Conservation (phyloP, 1,140 invertebrate genomes). For the Dreissena rostriformis region DNA sequence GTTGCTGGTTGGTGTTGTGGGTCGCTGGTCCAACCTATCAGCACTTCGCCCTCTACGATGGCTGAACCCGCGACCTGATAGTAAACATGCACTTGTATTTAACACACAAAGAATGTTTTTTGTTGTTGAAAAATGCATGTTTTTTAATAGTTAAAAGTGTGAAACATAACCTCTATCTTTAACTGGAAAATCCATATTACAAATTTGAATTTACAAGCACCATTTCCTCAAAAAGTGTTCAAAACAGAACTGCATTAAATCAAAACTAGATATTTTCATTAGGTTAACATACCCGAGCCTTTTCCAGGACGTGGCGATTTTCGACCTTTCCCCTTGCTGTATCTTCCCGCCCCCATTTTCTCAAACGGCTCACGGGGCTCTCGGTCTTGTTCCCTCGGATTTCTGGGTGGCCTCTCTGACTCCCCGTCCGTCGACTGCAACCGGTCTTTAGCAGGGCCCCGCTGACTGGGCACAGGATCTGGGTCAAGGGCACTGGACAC, state of each 20-base stretch:
- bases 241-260: too few relatives aligned
- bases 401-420: constrained; percentile 6
- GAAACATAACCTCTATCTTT: too few relatives aligned
- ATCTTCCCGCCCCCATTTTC: constrained; percentile 56
- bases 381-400: constrained; percentile 26
- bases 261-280: too few relatives aligned
- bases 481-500: constrained; percentile 41
- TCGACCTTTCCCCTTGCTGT: constrained; percentile 56
- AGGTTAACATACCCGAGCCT: constrained; percentile 27
- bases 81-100: neutral
- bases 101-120: neutral
- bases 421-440: neutral
- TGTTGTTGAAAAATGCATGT: neutral
- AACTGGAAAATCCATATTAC: too few relatives aligned
- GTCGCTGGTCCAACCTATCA: constrained; percentile 34
- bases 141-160: neutral
- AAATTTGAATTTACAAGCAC: too few relatives aligned
- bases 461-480: constrained; percentile 3
- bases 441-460: neutral
- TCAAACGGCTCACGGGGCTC: constrained; percentile 49
- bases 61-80: constrained; percentile 58
- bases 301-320: constrained; percentile 61
- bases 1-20: constrained; percentile 50
- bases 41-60: constrained; percentile 56
- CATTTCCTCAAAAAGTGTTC: too few relatives aligned